phyloP scores from a whole-genome alignment of 2,113 vertebrate genomes.

The Otus sunia region DNA sequence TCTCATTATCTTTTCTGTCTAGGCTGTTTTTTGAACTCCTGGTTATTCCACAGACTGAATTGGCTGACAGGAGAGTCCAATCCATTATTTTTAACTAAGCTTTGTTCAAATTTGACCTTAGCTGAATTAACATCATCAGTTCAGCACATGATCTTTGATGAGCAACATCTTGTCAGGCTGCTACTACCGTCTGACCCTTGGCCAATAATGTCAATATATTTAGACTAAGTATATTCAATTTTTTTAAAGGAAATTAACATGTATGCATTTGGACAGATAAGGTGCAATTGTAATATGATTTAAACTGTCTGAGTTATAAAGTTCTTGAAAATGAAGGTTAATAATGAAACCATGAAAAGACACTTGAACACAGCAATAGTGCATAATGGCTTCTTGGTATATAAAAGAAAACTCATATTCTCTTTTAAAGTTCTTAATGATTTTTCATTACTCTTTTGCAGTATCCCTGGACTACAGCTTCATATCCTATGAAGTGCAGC shows the following conservation, averaged over 20 bases:
- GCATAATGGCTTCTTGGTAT: background rate
- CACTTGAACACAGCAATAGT: background rate
- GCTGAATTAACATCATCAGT: background rate
- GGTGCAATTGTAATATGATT: background rate
- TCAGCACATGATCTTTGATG: background rate
- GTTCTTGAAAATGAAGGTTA: background rate
- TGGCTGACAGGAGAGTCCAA: background rate
- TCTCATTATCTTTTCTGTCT: background rate
- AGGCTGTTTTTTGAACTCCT: background rate
- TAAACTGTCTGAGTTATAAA: background rate
- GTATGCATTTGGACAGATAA: background rate
- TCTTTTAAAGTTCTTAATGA: background rate
- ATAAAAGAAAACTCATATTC: background rate
- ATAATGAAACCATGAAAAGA: background rate
- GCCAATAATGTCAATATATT: background rate
- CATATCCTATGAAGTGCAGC: background rate
- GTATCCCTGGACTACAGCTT: background rate
- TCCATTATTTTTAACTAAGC: background rate
- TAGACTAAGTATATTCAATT: background rate
- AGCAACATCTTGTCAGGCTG: background rate
- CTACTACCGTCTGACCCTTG: background rate
- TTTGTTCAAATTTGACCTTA: constrained; percentile 8
- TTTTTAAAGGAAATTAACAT: background rate
- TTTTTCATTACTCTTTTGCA: background rate
- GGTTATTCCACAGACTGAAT: background rate